phyloP scores from a whole-genome alignment of 2,113 vertebrate genomes.

The Bagarius yarrelli region DNA sequence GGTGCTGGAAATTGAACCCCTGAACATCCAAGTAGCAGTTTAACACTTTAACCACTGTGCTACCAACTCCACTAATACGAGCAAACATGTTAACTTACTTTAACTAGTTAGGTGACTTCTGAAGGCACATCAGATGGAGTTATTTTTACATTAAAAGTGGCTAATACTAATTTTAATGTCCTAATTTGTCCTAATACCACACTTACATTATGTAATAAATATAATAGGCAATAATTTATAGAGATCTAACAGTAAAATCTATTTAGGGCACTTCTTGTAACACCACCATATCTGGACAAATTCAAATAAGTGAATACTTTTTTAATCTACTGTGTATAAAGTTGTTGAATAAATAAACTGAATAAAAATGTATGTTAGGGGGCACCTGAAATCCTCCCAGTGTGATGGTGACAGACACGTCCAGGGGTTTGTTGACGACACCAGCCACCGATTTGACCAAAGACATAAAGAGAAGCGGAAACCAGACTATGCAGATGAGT shows the following conservation, averaged over 20 bases:
- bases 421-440: slow-evolving; percentile 85
- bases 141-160: not conserved
- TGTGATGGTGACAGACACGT: slow-evolving; percentile 85
- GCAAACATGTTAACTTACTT: not conserved
- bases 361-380: not conserved
- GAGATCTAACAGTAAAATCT: not conserved
- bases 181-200: not conserved
- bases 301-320: not conserved
- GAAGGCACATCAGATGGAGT: not conserved
- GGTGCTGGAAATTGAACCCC: too few species aligned
- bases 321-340: not conserved
- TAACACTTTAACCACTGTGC: too few species aligned
- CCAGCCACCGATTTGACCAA: slow-evolving; percentile 88
- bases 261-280: not conserved
- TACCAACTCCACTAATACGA: too few species aligned
- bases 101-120: not conserved
- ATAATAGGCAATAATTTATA: not conserved
- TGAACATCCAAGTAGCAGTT: too few species aligned
- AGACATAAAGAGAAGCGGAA: slow-evolving; percentile 91
- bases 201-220: not conserved
- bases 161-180: not conserved
- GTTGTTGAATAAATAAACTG: not conserved
- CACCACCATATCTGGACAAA: not conserved
- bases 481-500: slow-evolving; percentile 91
- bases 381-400: slow-evolving; percentile 88